Base-by-base conservation (phyloP, 2,113 vertebrate genomes). In the Stigmatopora nigra region DNA sequence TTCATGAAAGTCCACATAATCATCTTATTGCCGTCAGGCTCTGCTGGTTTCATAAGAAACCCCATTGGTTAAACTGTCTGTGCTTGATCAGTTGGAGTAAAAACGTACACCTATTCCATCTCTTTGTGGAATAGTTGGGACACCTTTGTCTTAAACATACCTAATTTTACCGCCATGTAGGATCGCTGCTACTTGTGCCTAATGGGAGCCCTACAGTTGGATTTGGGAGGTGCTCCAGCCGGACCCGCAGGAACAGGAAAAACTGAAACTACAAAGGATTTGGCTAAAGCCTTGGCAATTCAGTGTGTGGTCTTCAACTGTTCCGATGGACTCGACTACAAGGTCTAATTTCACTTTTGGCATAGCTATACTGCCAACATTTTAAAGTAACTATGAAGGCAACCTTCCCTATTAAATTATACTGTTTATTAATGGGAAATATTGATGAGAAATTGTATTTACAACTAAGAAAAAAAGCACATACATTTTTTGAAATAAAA, bases 241-340 rank as follows among this genome's bases (percentile, higher is more conserved):
- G 94, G 93, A 7, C 94, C 93, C 7, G 93, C 94, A 15, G 94
- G 93, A 17, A 94, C 93, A 0, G 94, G 93, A 16, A 94, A 95
- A 85, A 95, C 93, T 0, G 94, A 94, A 83, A 94, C 92, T 16
- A 94, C 92, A 16, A 94, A 94, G 81, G 93, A 94, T 58, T 86
- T 94, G 25, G 93, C 93, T 19, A 94, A 95, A 76, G 92, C 93
- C 6, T 88, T 94, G 35, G 93, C 92, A 72, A 93, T 95, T 74
- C 93, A 94, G 75, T 94, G 93, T 79, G 93, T 95, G 63, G 93
- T 94, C 57, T 95, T 95, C 72, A 95, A 95, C 86, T 94, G 93
- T 67, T 95, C 93, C 0, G 93, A 95, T 68, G 93, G 93, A 16
- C 90, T 95, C 36, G 93, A 95, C 84, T 94, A 94, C 75, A 95